Evolutionary conservation across 2,888 invertebrate genomes (phyloP), one percentile per base, ranked within the genome.

Genomic region (Eupithecia tripunctaria): DNA sequence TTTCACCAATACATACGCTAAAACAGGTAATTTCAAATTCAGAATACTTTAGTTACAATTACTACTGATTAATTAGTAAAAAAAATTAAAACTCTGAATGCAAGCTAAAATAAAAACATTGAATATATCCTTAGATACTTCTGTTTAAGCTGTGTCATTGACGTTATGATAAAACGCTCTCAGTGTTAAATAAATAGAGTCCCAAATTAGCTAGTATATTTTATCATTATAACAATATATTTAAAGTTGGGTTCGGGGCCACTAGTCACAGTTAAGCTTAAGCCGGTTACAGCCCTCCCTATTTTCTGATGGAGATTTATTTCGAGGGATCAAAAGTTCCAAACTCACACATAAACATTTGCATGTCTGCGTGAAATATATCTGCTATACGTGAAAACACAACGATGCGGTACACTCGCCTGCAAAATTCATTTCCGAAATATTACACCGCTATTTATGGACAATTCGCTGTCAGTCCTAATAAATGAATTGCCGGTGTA

Each of bases 291-390:
- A 84, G 86, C 93, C 94, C 94, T 89, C 92, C 93, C 92, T 90
- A 91, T 93, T 93, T 94, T 93, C 91, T 93, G 94, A 94, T 94
- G 93, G 92, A 93, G 94, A 94, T 94, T 94, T 94, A 94, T 94
- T 93, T 93, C 89, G 88, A 88, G 91, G 94, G 93, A 94, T 94
- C 94, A 94, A 94, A 94, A 94, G 92, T 94, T 94, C 91, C 86
- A 85, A 88, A 87, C 89, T 86, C 90, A 88, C 89, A 88, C 86
- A 84, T 86, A 79, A 79, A 73, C 76, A 21, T 64, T 64, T 64
- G 64, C 38, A 64, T 64, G 64, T 64, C 25, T 64, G 64, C 10
- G 38, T 64, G 38, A n/a, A n/a, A 38, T 56, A n/a, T 62, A 32
- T 3, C 5, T 18, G 12, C 14, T 32, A 62, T 21, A 64, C 15